A percentile compares a stretch with the other conserved stretches of the same genome.
Evolutionary conservation across 2,888 invertebrate genomes (phyloP).

Genomic region (Leuctra nigra): DNA sequence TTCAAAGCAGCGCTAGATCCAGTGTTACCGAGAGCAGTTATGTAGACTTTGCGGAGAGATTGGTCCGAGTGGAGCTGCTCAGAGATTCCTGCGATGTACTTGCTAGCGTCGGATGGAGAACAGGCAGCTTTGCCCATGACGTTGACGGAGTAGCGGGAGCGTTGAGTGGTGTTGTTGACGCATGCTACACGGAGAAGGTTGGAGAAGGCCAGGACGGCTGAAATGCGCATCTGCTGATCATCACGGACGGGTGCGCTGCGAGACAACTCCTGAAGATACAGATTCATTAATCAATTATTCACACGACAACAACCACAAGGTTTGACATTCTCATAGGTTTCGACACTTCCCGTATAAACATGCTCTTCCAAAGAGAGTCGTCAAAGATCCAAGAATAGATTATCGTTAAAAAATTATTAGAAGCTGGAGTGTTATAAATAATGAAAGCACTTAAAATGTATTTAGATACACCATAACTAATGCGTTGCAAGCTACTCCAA

Average conservation of each 20-base stretch:
- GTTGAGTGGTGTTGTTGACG: conserved; percentile 30
- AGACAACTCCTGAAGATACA: conserved; percentile 30
- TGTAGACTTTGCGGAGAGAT: conserved; percentile 29
- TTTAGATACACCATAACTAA: no score
- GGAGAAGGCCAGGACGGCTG: conserved; percentile 34
- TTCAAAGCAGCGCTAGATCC: conserved; percentile 35
- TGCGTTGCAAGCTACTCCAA: no score
- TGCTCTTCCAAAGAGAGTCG: no score
- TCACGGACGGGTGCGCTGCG: conserved; percentile 30
- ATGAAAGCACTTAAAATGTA: no score
- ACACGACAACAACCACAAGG: no score
- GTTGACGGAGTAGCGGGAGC: conserved; percentile 32
- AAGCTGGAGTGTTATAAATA: no score
- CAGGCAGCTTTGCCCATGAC: conserved; percentile 33
- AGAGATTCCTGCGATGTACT: conserved; percentile 30
- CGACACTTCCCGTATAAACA: no score
- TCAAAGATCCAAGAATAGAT: no score
- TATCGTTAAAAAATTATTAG: no score
- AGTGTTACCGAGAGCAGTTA: conserved; percentile 38
- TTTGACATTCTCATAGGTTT: no score
- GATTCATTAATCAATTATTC: no score
- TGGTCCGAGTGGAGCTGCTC: conserved; percentile 28
- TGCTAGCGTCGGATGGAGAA: conserved; percentile 24
- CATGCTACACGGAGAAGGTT: conserved; percentile 36
- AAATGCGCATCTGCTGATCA: conserved; percentile 29